Evolutionary conservation across 1,140 invertebrate genomes (phyloP).

Genomic region (Metopolophium dirhodum): DNA sequence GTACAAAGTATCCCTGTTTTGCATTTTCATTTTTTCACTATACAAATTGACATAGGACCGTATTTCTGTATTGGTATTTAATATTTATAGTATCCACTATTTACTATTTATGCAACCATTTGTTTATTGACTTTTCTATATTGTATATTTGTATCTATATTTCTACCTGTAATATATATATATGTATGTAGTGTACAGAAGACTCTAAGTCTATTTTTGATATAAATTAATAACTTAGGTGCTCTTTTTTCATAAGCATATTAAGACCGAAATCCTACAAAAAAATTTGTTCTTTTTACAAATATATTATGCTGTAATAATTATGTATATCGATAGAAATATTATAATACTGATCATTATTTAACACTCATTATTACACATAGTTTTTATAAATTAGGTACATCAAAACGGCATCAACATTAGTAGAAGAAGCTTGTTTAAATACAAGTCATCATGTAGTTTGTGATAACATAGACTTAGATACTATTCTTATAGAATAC

Average conservation of each 20-base stretch:
- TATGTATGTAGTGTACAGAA: background rate
- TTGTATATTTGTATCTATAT: too few relatives aligned
- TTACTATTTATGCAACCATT: background rate
- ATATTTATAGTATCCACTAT: background rate
- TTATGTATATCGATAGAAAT: background rate
- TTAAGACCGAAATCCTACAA: background rate
- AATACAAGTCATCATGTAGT: constrained; percentile 72
- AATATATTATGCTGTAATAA: background rate
- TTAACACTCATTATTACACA: background rate
- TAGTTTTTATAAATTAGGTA: constrained; percentile 31
- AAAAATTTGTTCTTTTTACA: background rate
- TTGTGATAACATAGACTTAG: constrained; percentile 91
- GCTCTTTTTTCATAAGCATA: background rate
- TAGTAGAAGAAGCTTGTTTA: constrained; percentile 75
- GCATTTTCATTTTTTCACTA: too few relatives aligned
- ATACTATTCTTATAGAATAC: constrained; percentile 86
- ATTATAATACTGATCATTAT: background rate
- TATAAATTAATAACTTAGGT: background rate
- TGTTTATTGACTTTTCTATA: background rate
- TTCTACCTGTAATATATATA: too few relatives aligned
- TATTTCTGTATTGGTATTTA: too few relatives aligned
- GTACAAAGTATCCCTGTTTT: too few relatives aligned
- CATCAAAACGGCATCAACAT: constrained; percentile 56
- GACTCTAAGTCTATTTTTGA: background rate
- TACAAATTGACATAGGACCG: too few relatives aligned